These are phyloP conservation scores for Sarcophaga subvicina DNA, from an alignment of 2,888 invertebrate species.

Conservation along the genomic window DNA sequence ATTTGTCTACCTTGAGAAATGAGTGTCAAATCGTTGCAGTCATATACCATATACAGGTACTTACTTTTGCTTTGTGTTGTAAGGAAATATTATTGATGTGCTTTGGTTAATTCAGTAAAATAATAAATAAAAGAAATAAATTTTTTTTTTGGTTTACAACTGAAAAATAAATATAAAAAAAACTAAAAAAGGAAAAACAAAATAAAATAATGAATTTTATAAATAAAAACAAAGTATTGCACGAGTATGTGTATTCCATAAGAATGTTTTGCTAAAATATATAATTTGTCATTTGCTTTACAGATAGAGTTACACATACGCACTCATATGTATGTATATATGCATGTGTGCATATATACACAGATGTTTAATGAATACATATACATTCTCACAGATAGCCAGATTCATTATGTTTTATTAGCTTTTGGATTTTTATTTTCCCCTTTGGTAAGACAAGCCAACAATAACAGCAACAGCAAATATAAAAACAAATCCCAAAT, in stretches of 20 bases:
- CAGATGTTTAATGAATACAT: background rate
- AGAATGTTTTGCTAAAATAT: slow-evolving; percentile 23
- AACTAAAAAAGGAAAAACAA: background rate
- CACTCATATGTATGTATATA: background rate
- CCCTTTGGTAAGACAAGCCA: slow-evolving; percentile 49
- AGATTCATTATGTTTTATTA: slow-evolving; percentile 65
- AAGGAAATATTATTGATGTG: slow-evolving; percentile 1
- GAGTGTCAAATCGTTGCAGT: slow-evolving; percentile 9
- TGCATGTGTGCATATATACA: background rate
- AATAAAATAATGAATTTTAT: background rate
- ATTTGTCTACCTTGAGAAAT: slow-evolving; percentile 19
- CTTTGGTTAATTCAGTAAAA: background rate
- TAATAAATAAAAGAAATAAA: no score
- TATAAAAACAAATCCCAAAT: slow-evolving; percentile 12
- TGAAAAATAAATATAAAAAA: no score
- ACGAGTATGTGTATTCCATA: background rate
- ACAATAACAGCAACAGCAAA: slow-evolving; percentile 15
- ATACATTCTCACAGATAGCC: slow-evolving; percentile 26
- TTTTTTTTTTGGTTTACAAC: background rate
- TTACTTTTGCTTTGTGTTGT: background rate
- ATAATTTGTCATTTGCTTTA: slow-evolving; percentile 26
- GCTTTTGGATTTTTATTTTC: slow-evolving; percentile 54
- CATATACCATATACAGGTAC: background rate
- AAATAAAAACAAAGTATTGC: slow-evolving; percentile 12
- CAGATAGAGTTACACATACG: background rate